These are phyloP conservation scores for Anolis carolinensis DNA, from an alignment of 2,113 vertebrate genomes.

Conservation along the genomic window DNA sequence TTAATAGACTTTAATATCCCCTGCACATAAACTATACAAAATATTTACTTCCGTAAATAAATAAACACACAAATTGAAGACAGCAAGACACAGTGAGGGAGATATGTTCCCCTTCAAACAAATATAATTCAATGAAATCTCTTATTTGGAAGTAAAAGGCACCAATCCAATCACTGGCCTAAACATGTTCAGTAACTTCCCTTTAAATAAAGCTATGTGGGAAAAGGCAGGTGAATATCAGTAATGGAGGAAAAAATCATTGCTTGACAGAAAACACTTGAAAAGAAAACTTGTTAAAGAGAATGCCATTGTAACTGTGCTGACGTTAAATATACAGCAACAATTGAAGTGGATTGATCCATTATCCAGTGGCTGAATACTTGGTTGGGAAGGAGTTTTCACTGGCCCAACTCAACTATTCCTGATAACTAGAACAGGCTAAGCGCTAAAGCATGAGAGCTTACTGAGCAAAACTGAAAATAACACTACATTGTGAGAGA, in stretches of 20 bases:
- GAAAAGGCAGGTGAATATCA: background rate
- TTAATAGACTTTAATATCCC: constrained; percentile 71
- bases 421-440: background rate
- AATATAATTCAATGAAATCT: background rate
- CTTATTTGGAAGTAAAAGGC: constrained; percentile 1
- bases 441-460: background rate
- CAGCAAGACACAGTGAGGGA: constrained; percentile 21
- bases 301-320: background rate
- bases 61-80: constrained; percentile 65
- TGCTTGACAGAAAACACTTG: background rate
- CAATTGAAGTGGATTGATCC: background rate
- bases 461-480: background rate
- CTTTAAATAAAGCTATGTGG: fast-evolving
- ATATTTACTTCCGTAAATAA: constrained; percentile 77
- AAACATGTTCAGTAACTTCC: background rate
- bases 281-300: background rate
- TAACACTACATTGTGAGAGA: background rate
- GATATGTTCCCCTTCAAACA: fast-evolving
- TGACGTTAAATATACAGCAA: background rate
- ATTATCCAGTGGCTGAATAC: background rate
- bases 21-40: constrained; percentile 71
- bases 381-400: background rate
- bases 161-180: background rate
- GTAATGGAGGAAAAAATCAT: background rate
- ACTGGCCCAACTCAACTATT: background rate